Conservation (phyloP, 2,888 invertebrate species). For the Leptothorax acervorum region DNA sequence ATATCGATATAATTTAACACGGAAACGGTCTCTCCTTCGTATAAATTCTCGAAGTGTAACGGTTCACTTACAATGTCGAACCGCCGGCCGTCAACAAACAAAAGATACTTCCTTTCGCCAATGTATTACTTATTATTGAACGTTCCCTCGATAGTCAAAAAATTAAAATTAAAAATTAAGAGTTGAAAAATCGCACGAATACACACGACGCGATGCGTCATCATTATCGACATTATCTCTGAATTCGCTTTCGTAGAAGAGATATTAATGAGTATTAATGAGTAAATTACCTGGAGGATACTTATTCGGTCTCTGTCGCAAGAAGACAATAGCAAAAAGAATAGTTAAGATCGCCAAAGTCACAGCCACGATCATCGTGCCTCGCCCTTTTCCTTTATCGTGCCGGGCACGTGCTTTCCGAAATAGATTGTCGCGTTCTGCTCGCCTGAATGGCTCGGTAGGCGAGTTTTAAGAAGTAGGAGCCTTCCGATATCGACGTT, state of each 20-base stretch:
- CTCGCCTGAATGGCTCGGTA: neutral
- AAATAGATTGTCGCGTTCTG: conserved; percentile 5
- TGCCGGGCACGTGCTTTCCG: neutral
- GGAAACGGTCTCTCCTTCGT: neutral
- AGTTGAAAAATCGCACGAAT: no score
- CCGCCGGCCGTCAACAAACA: no score
- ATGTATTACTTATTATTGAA: no score
- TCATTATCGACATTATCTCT: neutral
- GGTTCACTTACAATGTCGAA: neutral
- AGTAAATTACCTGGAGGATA: conserved; percentile 68
- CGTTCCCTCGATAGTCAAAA: neutral
- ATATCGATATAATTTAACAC: neutral
- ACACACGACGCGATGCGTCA: neutral
- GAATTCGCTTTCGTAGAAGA: neutral
- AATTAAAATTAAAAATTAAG: neutral
- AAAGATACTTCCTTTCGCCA: no score
- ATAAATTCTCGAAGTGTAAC: neutral
- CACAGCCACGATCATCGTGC: neutral
- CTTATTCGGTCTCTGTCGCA: neutral
- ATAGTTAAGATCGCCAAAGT: conserved; percentile 31
- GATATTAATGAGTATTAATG: neutral
- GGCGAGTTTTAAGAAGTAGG: neutral
- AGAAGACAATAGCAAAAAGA: neutral
- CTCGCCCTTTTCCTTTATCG: neutral
- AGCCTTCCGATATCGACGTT: no score